phyloP scores from a whole-genome alignment of 2,888 invertebrate species.

The Elmis aenea region DNA sequence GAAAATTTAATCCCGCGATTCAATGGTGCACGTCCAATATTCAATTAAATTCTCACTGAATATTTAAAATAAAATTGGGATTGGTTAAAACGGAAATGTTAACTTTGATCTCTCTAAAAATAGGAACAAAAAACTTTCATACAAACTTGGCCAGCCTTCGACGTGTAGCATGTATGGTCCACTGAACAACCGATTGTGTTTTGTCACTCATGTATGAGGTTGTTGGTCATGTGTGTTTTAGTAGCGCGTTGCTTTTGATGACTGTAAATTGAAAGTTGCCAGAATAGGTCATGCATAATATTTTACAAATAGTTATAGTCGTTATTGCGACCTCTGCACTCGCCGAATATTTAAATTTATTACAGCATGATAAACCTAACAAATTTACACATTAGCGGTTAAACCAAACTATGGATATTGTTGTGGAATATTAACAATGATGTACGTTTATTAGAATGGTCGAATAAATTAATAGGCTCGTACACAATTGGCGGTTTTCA shows the following conservation, averaged over 20 bases:
- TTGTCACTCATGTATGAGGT: slow-evolving; percentile 43
- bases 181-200: slow-evolving; percentile 42
- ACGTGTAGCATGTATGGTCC: slow-evolving; percentile 36
- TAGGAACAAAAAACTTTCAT: slow-evolving; percentile 31
- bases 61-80: slow-evolving; percentile 34
- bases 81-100: slow-evolving; percentile 39
- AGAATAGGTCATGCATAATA: too few species aligned
- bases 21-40: slow-evolving; percentile 35
- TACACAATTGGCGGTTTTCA: too few species aligned
- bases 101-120: slow-evolving; percentile 38
- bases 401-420: too few species aligned
- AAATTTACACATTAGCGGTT: too few species aligned
- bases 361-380: too few species aligned
- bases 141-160: slow-evolving; percentile 42
- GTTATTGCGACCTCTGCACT: too few species aligned
- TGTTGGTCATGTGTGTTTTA: slow-evolving; percentile 18
- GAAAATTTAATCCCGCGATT: slow-evolving; percentile 20
- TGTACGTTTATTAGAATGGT: too few species aligned
- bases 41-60: slow-evolving; percentile 29
- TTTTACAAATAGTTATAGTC: too few species aligned
- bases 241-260: slow-evolving; percentile 17
- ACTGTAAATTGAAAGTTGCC: slow-evolving; percentile 17
- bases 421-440: too few species aligned
- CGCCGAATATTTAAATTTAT: too few species aligned
- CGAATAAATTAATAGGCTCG: too few species aligned